Evolutionary conservation across 2,113 vertebrate genomes (phyloP), one percentile per base, ranked within the genome.

Genomic region (Eulemur macaco): DNA sequence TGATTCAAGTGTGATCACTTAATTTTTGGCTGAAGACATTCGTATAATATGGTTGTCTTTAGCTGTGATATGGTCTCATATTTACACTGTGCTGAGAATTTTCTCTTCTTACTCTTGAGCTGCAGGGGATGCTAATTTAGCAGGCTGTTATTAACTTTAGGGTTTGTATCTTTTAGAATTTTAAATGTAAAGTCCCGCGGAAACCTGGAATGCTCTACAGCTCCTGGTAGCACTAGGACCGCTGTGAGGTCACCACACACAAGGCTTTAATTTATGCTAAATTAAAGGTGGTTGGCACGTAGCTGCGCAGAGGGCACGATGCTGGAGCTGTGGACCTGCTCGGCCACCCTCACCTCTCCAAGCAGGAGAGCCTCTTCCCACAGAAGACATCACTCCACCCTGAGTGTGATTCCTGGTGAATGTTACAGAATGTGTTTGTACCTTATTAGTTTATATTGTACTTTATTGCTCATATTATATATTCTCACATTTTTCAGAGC

Each of bases 321-420:
- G 13, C 4, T 64, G 21, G 45, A 39, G 15, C 60, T 15, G 1
- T 47, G 37, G 37, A 60, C 39, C 74, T 52, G 1, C 76, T 87
- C 68, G 31, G 58, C 29, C 47, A 58, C 52, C 18, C 27, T 10
- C 45, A 18, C 71, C 47, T 86, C 29, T 73, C n/a, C 5, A 47
- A 10, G 5, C n/a, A 5, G 29, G 31, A 23, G 23, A 15, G 3
- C 37, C 21, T 63, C 27, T 31, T 64, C 42, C 15, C 27, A 27
- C 29, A 5, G 2, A 20, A 27, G 11, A 4, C 74, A 8, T 13
- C 31, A 2, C 39, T 66, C 50, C 23, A 13, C 1, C 1, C 23
- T 1, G 21, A 52, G 37, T 56, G 64, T 64, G 56, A 6, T 0
- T 73, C 27, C 45, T 13, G 45, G 31, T 5, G 3, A 21, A 1